These are phyloP conservation scores for Aporophyla nigra DNA, from an alignment of 2,888 invertebrate genomes.

Conservation along the genomic window DNA sequence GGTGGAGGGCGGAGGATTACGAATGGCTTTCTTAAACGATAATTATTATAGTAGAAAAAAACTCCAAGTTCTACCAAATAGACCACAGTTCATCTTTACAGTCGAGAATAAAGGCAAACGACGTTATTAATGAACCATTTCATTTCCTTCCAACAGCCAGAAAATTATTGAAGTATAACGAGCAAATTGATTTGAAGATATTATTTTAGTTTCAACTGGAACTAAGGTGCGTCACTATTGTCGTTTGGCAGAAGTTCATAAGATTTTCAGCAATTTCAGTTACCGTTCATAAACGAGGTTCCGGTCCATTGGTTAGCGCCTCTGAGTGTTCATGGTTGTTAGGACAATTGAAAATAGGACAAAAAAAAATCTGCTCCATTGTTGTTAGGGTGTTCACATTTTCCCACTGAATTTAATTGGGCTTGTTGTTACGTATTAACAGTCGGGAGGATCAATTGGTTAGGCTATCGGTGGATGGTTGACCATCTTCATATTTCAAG, in stretches of 20 bases:
- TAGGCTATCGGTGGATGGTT: too few relatives aligned
- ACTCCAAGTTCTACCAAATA: neutral
- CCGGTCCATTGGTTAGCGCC: neutral
- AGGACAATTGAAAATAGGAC: constrained; percentile 11
- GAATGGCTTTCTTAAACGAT: too few relatives aligned
- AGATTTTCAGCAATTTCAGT: constrained; percentile 28
- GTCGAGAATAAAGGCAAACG: neutral
- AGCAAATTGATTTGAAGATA: constrained; percentile 38
- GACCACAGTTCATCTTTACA: neutral
- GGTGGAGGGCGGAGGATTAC: too few relatives aligned
- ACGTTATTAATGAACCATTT: constrained; percentile 5
- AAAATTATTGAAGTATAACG: constrained; percentile 16
- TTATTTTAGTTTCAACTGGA: constrained; percentile 33
- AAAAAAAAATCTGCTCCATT: neutral
- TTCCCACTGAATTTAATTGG: neutral
- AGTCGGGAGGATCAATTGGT: too few relatives aligned
- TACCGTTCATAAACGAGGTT: constrained; percentile 24
- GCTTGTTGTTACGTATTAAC: too few relatives aligned
- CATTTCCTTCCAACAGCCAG: neutral
- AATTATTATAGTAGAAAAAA: neutral
- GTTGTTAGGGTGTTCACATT: neutral
- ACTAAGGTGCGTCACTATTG: constrained; percentile 33
- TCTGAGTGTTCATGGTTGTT: constrained; percentile 28
- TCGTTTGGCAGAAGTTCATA: constrained; percentile 32
- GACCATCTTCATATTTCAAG: too few relatives aligned